Conservation (phyloP, 2,888 invertebrate species). For the Agelastica alni region DNA sequence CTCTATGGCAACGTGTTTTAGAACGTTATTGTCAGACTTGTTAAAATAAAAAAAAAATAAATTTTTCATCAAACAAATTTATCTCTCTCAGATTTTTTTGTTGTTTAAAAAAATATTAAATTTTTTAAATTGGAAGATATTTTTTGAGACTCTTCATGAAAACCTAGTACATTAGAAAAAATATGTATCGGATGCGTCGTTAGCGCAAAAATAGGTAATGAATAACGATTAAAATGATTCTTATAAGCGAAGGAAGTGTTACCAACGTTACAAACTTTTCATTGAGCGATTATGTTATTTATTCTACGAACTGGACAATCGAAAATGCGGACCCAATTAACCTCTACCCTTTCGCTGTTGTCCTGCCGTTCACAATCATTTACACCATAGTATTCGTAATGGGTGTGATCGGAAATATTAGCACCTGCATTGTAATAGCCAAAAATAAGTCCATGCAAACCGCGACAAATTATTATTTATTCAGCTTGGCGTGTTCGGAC, state of each 20-base stretch:
- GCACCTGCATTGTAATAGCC: slow-evolving; percentile 87
- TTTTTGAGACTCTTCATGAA: too few relatives aligned
- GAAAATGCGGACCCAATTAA: slow-evolving; percentile 4
- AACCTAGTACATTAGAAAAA: too few relatives aligned
- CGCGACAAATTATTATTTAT: slow-evolving; percentile 80
- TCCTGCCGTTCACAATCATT: slow-evolving; percentile 73
- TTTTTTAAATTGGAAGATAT: background rate
- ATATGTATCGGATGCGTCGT: too few relatives aligned
- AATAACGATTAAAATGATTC: slow-evolving; percentile 17
- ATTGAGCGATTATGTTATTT: slow-evolving; percentile 7
- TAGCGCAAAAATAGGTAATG: too few relatives aligned
- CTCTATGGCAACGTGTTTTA: too few relatives aligned
- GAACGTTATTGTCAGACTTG: too few relatives aligned
- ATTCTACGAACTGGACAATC: background rate
- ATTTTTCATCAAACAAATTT: too few relatives aligned
- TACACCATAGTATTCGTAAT: slow-evolving; percentile 77
- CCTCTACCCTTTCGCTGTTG: slow-evolving; percentile 62
- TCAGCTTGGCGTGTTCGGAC: slow-evolving; percentile 84
- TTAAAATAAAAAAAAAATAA: too few relatives aligned
- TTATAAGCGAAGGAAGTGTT: slow-evolving; percentile 1
- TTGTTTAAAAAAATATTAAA: background rate
- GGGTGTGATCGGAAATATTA: slow-evolving; percentile 80
- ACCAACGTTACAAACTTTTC: slow-evolving; percentile 9
- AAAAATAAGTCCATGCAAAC: slow-evolving; percentile 84
- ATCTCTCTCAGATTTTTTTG: too few relatives aligned